These are phyloP conservation scores for Lithophane semibrunnea DNA, from an alignment of 2,888 invertebrate species.

Conservation along the genomic window DNA sequence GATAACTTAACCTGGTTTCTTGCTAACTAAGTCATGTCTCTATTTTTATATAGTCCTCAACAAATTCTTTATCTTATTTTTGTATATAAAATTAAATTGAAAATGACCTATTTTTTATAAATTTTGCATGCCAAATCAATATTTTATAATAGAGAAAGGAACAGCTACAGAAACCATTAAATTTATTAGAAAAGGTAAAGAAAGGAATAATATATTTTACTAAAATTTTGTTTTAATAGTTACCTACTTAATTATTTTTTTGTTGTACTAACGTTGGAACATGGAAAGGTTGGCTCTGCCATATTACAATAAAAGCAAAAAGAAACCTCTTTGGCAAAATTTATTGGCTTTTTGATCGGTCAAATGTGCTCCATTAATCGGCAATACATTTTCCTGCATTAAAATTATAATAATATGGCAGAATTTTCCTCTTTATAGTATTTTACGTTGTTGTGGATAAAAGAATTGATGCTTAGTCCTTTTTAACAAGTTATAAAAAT, in stretches of 20 bases:
- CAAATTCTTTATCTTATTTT: neutral
- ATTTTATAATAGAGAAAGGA: neutral
- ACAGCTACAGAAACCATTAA: too few species aligned
- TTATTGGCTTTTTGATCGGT: neutral
- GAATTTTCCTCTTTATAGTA: neutral
- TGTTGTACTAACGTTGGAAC: neutral
- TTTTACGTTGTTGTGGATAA: neutral
- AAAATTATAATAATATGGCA: neutral
- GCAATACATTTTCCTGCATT: neutral
- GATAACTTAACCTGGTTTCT: slow-evolving; percentile 50
- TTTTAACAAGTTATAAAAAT: too few species aligned
- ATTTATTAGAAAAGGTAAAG: neutral
- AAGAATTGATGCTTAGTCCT: neutral
- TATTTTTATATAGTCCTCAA: slow-evolving; percentile 5
- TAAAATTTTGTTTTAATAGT: neutral
- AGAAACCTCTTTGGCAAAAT: neutral
- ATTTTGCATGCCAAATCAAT: neutral
- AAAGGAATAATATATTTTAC: neutral
- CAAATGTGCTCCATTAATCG: neutral
- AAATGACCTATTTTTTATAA: neutral
- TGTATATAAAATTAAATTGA: neutral
- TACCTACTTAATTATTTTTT: neutral
- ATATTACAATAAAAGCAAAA: neutral
- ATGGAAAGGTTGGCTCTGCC: neutral
- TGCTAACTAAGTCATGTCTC: neutral